Evolutionary conservation across 2,888 invertebrate genomes (phyloP).

Genomic region (Phragmatobia fuliginosa): DNA sequence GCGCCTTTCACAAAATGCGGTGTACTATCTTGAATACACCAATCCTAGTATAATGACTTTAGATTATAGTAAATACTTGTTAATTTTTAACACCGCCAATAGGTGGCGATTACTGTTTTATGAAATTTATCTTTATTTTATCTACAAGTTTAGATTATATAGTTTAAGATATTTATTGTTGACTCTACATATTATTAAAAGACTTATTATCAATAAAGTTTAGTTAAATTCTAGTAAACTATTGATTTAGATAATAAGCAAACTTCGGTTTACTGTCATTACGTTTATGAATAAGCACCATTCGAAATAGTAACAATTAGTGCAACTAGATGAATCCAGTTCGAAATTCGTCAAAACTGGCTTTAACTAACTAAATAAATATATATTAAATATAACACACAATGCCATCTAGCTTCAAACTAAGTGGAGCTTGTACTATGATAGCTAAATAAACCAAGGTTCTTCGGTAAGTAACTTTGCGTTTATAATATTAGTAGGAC

Average conservation of each 20-base stretch:
- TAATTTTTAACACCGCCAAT: neutral
- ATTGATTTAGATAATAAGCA: neutral
- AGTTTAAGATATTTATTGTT: neutral
- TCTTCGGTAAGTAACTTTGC: too few relatives aligned
- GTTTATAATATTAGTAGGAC: too few relatives aligned
- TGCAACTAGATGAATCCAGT: neutral
- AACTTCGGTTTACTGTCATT: neutral
- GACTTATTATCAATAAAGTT: neutral
- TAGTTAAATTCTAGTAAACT: neutral
- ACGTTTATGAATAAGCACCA: neutral
- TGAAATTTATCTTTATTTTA: neutral
- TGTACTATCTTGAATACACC: neutral
- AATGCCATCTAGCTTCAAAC: too few relatives aligned
- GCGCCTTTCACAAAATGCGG: neutral
- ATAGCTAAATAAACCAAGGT: too few relatives aligned
- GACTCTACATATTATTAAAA: neutral
- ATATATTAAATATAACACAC: too few relatives aligned
- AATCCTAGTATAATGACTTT: neutral
- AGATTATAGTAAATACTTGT: neutral
- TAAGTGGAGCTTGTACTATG: too few relatives aligned
- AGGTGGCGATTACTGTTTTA: constrained; percentile 1
- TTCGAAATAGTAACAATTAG: neutral
- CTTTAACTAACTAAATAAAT: too few relatives aligned
- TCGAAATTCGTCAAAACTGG: neutral
- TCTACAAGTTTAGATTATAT: neutral